Evolutionary conservation across 2,797 vertebrate genomes (phyloP).

Genomic region (Falco peregrinus): DNA sequence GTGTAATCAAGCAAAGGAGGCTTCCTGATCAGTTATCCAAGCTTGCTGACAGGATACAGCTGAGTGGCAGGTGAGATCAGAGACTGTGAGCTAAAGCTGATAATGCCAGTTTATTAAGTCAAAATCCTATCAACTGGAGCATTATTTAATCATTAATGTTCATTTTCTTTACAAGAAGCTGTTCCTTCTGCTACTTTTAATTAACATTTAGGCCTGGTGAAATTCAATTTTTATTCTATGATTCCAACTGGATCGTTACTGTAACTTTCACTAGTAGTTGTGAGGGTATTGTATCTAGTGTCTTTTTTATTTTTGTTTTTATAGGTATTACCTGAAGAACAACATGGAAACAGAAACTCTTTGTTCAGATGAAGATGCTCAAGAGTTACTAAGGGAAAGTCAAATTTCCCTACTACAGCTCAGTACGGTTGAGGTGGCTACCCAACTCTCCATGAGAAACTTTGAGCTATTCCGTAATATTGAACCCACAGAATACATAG

Average conservation of each 20-base stretch:
- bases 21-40: conserved; percentile 97
- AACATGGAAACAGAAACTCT: conserved; percentile 99
- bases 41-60: conserved; percentile 96
- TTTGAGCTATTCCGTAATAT: conserved; percentile 97
- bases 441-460: conserved; percentile 96
- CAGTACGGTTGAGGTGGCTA: conserved; percentile 95
- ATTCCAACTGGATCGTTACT: not conserved
- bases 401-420: conserved; percentile 94
- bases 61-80: conserved; percentile 90
- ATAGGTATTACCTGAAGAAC: conserved; percentile 97
- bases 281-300: not conserved
- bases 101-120: not conserved
- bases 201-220: not conserved
- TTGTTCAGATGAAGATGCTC: conserved; percentile 97
- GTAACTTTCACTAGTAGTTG: not conserved
- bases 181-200: not conserved
- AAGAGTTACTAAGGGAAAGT: conserved; percentile 93
- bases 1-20: conserved; percentile 95
- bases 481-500: conserved; percentile 97
- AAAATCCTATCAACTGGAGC: not conserved
- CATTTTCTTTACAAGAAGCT: not conserved
- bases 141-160: not conserved
- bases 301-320: conserved; percentile 26
- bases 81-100: not conserved
- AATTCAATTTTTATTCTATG: not conserved